Conservation (phyloP, 2,888 invertebrate genomes). For the Suillia variegata region DNA sequence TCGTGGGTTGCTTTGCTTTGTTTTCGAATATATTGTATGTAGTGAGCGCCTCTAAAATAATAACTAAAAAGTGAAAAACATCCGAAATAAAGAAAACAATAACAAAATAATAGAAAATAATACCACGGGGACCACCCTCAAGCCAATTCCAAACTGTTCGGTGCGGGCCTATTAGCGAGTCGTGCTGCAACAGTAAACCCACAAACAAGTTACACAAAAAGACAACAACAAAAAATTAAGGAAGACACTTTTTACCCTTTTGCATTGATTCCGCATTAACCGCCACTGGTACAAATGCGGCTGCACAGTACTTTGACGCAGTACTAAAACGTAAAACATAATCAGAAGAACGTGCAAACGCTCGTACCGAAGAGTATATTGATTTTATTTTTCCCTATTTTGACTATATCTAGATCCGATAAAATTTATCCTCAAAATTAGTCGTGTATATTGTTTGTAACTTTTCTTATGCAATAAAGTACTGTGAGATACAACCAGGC, state of each 20-base stretch:
- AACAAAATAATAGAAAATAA: slow-evolving; percentile 35
- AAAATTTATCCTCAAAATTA: too few relatives aligned
- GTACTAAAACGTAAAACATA: too few relatives aligned
- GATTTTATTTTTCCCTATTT: too few relatives aligned
- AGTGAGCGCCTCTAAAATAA: not conserved
- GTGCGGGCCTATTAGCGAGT: not conserved
- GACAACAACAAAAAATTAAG: too few relatives aligned
- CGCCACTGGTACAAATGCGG: not conserved
- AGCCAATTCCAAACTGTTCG: not conserved
- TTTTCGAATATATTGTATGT: not conserved
- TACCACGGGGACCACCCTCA: slow-evolving; percentile 28
- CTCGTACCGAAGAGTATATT: too few relatives aligned
- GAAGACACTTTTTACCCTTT: not conserved
- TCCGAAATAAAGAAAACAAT: slow-evolving; percentile 33
- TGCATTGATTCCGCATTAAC: not conserved
- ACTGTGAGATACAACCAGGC: not conserved
- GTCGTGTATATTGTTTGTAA: too few relatives aligned
- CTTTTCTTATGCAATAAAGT: too few relatives aligned
- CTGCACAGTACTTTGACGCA: too few relatives aligned
- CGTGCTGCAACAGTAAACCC: too few relatives aligned
- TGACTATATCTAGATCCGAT: too few relatives aligned
- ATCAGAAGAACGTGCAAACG: too few relatives aligned
- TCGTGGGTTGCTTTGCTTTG: not conserved
- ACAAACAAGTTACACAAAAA: too few relatives aligned
- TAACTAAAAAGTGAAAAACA: not conserved